Evolutionary conservation across 2,797 vertebrate species (phyloP).

Genomic region (Mormyrus hasselquistii): DNA sequence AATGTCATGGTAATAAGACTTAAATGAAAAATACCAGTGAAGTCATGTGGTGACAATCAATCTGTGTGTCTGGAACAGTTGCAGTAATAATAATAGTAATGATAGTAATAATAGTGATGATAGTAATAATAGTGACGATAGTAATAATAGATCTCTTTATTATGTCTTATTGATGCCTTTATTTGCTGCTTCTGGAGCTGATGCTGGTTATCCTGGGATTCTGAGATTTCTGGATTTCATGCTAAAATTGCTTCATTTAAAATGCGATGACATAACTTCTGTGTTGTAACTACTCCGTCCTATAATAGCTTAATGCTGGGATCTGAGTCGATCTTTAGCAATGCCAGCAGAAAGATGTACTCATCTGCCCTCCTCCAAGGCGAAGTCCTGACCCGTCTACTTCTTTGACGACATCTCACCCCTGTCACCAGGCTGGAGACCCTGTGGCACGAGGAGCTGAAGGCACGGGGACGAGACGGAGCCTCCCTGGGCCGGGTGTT

Average conservation of each 20-base stretch:
- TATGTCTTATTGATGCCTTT: not conserved
- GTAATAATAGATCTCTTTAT: not conserved
- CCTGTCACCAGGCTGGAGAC: slow-evolving; percentile 56
- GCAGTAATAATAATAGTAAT: not conserved
- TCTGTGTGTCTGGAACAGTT: not conserved
- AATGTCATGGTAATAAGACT: not conserved
- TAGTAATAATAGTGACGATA: not conserved
- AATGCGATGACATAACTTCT: not conserved
- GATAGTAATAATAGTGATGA: not conserved
- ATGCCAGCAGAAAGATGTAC: slow-evolving; percentile 3
- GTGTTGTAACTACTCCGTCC: not conserved
- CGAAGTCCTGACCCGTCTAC: not conserved
- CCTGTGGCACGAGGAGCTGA: slow-evolving; percentile 70
- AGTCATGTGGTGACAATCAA: not conserved
- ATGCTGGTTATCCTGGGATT: not conserved
- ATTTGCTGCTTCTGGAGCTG: not conserved
- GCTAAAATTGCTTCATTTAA: not conserved
- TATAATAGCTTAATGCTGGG: not conserved
- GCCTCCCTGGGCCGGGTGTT: slow-evolving; percentile 64
- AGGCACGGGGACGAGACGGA: slow-evolving; percentile 54
- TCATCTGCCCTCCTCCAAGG: slow-evolving; percentile 38
- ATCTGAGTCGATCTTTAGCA: not conserved
- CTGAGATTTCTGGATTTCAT: not conserved
- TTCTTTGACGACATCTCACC: not conserved
- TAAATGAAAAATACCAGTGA: not conserved